Base-by-base conservation (phyloP, 2,888 invertebrate species). In the Andrena bucephala region DNA sequence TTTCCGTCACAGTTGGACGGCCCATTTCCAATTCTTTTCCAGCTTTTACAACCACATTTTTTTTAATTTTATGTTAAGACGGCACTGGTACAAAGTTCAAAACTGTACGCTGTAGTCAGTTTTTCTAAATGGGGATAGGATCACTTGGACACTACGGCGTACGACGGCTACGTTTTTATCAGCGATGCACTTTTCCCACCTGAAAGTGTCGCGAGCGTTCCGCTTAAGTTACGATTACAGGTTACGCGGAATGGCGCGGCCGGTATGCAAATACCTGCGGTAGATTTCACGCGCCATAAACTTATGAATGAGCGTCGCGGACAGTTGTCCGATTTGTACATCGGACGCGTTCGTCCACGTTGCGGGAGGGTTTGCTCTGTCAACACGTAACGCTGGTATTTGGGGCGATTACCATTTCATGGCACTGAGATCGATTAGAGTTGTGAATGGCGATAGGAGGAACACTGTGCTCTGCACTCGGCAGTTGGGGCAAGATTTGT, bases 281-380 rank as follows among this genome's bases (percentile, higher is more conserved):
- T 48, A 59, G 81, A 78, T 87, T 87, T 87, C 86, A 87, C 77
- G 87, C 83, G 75, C 72, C 84, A 85, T 87, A 87, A 87, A 87
- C 88, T 85, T 76, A 82, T 81, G 77, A 85, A 87, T 84, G 79
- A 76, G 54, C 70, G 24, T 27, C 48, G 66, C 48, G 68, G 79
- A 81, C 73, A 66, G 69, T 76, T 31, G 79, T 31, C 36, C 67
- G 73, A 83, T 76, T 79, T 67, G 77, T 42, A 54, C 60, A 68
- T 48, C 42, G 68, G 63, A 29, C 68, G 54, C 29, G 65, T 8
- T 31, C 42, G 31, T 67, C 59, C 36, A n/a, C 52, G 60, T 65
- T 24, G 31, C 4, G 16, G 8, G 63, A 8, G 33, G 33, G 52
- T 67, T 67, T 63, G 79, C 57, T 74, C 81, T 69, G 63, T 70